These are phyloP conservation scores for Synchiropus splendidus DNA, from an alignment of 2,113 vertebrate genomes.

Conservation along the genomic window DNA sequence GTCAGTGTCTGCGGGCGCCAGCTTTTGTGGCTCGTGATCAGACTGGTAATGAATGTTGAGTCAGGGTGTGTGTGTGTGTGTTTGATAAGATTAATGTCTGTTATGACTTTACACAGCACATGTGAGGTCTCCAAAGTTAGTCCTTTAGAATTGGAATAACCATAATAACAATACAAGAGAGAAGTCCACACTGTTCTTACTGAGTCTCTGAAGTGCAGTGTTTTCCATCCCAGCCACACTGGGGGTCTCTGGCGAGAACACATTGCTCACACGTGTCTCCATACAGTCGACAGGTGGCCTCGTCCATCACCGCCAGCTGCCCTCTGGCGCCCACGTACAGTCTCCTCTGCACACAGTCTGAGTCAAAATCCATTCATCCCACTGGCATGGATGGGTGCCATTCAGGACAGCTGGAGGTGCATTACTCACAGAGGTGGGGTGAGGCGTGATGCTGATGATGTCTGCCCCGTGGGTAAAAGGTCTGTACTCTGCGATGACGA, in stretches of 20 bases:
- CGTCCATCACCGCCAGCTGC: constrained; percentile 52
- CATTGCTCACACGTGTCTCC: constrained; percentile 40
- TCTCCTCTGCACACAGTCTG: constrained; percentile 35
- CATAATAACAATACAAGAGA: too few relatives aligned
- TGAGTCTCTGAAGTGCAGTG: background rate
- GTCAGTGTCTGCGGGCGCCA: too few relatives aligned
- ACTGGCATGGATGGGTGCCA: background rate
- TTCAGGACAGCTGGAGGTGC: background rate
- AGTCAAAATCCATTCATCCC: background rate
- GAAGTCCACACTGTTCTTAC: constrained; percentile 13
- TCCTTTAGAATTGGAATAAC: too few relatives aligned
- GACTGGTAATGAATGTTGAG: too few relatives aligned
- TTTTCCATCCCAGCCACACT: constrained; percentile 45
- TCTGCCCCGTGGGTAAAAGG: constrained; percentile 14
- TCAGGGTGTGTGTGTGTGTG: too few relatives aligned
- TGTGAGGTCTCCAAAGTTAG: too few relatives aligned
- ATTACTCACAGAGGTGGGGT: constrained; percentile 40
- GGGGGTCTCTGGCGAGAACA: constrained; percentile 54
- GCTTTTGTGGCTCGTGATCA: too few relatives aligned
- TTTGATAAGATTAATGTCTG: too few relatives aligned
- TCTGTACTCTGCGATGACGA: constrained; percentile 51
- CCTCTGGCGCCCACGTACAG: constrained; percentile 37
- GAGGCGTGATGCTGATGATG: constrained; percentile 27
- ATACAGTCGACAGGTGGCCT: constrained; percentile 40
- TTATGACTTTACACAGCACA: too few relatives aligned